Evolutionary conservation across 1,140 invertebrate genomes (phyloP), one percentile per base, ranked within the genome.

Genomic region (Drosophila bocki): DNA sequence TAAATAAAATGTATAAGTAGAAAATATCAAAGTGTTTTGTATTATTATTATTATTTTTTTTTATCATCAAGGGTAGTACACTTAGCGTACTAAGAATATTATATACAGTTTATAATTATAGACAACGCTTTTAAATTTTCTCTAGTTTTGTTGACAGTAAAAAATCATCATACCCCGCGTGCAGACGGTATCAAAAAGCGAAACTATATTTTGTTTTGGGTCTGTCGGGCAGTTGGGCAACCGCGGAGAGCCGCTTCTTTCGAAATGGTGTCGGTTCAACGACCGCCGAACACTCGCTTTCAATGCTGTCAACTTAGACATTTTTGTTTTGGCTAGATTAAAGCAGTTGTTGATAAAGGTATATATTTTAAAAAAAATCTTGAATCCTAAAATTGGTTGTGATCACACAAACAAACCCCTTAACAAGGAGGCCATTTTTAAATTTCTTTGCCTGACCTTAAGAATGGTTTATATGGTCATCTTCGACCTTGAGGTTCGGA

Each of bases 171-270:
- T 72, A 59, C 69, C 45, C 32, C 7, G 0, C 15, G 5, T 32
- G 3, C 15, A 35, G n/a, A 5, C 2, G 44, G 67, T 72, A 72
- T 41, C 67, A 5, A 35, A 75, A 75, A 75, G 71, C 58, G 69
- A 75, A 75, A 75, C 69, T 54, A 54, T 54, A 41, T 33, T 61
- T 22, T 61, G 19, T 72, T 72, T 75, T 62, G 58, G 71, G 70
- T 74, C 69, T 74, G 35, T 74, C 69, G 71, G 71, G 48, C 57
- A 74, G 69, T 75, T 75, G 71, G 68, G 48, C 69, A 74, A 74
- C 41, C 5, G 39, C 42, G 26, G 12, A 22, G 41, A 33, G 60
- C 47, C 60, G 33, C 44, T 68, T 67, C 62, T 50, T 67, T 67
- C 62, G 45, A 68, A 68, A 68, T 68, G 37, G 65, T 41, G 65